Evolutionary conservation across 1,140 invertebrate genomes (phyloP).

Genomic region (Diabrotica virgifera): DNA sequence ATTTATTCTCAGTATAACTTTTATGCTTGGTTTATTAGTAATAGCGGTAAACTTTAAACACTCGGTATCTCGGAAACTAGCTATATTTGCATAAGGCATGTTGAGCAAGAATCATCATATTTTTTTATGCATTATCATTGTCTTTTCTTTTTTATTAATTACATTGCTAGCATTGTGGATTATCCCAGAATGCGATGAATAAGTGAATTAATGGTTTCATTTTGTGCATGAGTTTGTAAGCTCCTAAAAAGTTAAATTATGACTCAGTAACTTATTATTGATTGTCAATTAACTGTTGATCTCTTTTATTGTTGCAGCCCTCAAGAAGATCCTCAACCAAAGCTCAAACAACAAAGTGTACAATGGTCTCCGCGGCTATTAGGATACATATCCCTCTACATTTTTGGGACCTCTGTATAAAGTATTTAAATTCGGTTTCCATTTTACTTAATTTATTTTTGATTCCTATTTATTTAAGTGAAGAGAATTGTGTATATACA

Average conservation of each 20-base stretch:
- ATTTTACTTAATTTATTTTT: not conserved
- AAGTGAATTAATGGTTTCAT: too few relatives aligned
- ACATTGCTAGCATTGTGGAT: too few relatives aligned
- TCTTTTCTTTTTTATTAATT: too few relatives aligned
- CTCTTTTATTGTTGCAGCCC: slow-evolving; percentile 60
- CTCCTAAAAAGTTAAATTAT: not conserved
- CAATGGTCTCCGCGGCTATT: slow-evolving; percentile 61
- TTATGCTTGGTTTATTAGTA: too few relatives aligned
- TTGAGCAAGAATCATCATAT: too few relatives aligned
- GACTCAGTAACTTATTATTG: not conserved
- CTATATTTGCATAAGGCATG: too few relatives aligned
- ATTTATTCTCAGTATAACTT: too few relatives aligned
- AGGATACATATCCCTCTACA: not conserved
- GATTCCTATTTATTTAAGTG: slow-evolving; percentile 1
- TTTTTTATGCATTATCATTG: too few relatives aligned
- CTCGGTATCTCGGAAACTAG: too few relatives aligned
- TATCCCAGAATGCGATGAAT: too few relatives aligned
- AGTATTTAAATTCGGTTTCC: not conserved
- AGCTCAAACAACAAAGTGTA: slow-evolving; percentile 68
- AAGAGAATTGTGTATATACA: not conserved
- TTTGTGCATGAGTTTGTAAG: too few relatives aligned
- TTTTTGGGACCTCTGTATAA: not conserved
- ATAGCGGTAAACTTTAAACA: too few relatives aligned
- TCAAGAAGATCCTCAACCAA: slow-evolving; percentile 67
- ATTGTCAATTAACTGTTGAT: slow-evolving; percentile 8